These are phyloP conservation scores for Mesodorylaimus sp. DNA, from an alignment of 2,888 invertebrate genomes.

Conservation along the genomic window DNA sequence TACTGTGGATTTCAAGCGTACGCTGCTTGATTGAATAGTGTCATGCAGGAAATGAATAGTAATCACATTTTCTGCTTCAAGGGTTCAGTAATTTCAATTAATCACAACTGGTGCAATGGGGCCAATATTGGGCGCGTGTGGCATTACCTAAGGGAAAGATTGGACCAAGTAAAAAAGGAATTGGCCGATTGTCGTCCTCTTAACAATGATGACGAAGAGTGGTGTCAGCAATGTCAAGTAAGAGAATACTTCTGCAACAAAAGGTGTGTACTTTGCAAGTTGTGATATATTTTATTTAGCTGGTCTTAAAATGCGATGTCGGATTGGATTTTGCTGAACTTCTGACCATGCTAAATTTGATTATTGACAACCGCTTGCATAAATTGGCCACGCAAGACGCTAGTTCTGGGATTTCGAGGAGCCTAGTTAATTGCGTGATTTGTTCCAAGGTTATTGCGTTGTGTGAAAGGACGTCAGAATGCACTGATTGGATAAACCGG, in stretches of 20 bases:
- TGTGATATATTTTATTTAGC: neutral
- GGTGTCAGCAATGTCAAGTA: constrained; percentile 54
- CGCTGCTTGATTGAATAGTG: too few species aligned
- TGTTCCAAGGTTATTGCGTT: too few species aligned
- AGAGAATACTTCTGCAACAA: neutral
- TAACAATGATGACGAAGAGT: too few species aligned
- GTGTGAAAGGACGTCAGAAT: too few species aligned
- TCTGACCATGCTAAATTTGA: neutral
- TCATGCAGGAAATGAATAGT: too few species aligned
- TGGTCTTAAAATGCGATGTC: neutral
- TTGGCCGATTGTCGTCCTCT: constrained; percentile 62
- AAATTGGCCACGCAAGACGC: neutral
- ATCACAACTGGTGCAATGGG: constrained; percentile 92
- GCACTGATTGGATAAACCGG: too few species aligned
- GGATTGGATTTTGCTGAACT: neutral
- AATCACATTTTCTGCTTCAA: too few species aligned
- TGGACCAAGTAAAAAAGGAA: constrained; percentile 52
- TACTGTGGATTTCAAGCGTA: too few species aligned
- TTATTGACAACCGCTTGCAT: neutral
- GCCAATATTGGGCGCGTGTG: constrained; percentile 59
- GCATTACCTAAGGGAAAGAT: constrained; percentile 45
- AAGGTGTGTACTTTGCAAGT: neutral
- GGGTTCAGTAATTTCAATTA: constrained; percentile 81
- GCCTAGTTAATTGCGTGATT: neutral
- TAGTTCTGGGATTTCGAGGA: neutral